phyloP scores from a whole-genome alignment of 2,113 vertebrate genomes.

The Neogale vison region DNA sequence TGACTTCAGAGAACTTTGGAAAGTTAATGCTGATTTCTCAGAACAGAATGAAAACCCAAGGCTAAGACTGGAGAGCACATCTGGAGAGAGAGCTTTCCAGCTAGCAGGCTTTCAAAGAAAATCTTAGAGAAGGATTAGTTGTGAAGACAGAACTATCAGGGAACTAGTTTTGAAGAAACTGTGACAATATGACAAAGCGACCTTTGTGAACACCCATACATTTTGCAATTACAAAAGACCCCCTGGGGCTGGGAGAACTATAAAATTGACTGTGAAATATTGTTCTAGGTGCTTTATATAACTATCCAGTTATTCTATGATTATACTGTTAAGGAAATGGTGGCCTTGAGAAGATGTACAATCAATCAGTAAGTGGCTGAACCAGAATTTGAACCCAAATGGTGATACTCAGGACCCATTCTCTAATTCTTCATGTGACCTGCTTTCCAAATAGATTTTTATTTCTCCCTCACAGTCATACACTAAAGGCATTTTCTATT shows the following conservation, averaged over 20 bases:
- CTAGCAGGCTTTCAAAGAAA: not conserved
- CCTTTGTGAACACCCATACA: not conserved
- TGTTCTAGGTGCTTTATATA: not conserved
- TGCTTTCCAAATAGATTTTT: not conserved
- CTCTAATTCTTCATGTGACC: not conserved
- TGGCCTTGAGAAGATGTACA: not conserved
- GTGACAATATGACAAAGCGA: not conserved
- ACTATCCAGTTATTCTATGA: not conserved
- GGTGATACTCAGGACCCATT: not conserved
- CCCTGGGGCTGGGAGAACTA: not conserved
- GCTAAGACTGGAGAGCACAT: not conserved
- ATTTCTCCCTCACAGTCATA: not conserved
- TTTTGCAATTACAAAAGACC: not conserved
- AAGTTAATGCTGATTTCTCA: not conserved
- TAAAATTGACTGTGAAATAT: not conserved
- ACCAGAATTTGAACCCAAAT: not conserved
- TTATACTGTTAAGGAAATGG: not conserved
- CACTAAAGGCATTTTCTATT: not conserved
- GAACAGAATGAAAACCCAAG: not conserved
- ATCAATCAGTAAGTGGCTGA: not conserved
- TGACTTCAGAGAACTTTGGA: not conserved
- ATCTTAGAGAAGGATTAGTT: not conserved
- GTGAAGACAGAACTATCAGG: not conserved
- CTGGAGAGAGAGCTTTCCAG: not conserved
- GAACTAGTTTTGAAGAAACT: not conserved